Evolutionary conservation across 2,888 invertebrate genomes (phyloP).

Genomic region (Salpingus planirostris): DNA sequence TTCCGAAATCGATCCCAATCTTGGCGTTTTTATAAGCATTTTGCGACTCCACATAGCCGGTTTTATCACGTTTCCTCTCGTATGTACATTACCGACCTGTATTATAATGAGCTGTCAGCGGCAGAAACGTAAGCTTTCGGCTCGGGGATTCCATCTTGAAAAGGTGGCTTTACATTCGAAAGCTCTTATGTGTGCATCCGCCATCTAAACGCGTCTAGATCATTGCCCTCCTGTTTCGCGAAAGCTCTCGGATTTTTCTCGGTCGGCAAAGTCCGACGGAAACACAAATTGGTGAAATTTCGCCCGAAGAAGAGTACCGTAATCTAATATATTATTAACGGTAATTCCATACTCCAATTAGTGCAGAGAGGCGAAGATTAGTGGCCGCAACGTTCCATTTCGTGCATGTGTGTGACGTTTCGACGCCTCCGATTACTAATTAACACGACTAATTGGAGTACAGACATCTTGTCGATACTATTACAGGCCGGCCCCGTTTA

Average conservation of each 20-base stretch:
- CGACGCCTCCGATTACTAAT: constrained; percentile 8
- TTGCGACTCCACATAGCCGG: no score
- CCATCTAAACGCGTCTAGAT: constrained; percentile 5
- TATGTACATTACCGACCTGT: constrained; percentile 3
- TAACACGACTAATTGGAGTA: constrained; percentile 9
- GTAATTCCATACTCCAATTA: background rate
- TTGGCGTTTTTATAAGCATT: no score
- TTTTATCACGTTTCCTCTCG: constrained; percentile 10
- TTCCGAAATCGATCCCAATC: no score
- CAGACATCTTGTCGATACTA: constrained; percentile 2
- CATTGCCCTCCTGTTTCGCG: constrained; percentile 6
- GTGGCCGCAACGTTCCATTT: no score
- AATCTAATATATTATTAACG: no score
- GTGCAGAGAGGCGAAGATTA: no score
- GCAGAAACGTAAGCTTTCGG: constrained; percentile 6
- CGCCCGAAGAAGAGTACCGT: no score
- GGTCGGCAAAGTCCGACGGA: no score
- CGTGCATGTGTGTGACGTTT: no score
- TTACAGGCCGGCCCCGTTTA: no score
- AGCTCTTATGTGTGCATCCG: constrained; percentile 4
- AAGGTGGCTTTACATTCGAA: constrained; percentile 5
- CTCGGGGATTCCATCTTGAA: constrained; percentile 6
- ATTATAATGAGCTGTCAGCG: constrained; percentile 13
- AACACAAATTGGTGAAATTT: no score
- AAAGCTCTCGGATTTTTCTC: no score